phyloP scores from a whole-genome alignment of 2,113 vertebrate species.

The Neodon shergylaensis region DNA sequence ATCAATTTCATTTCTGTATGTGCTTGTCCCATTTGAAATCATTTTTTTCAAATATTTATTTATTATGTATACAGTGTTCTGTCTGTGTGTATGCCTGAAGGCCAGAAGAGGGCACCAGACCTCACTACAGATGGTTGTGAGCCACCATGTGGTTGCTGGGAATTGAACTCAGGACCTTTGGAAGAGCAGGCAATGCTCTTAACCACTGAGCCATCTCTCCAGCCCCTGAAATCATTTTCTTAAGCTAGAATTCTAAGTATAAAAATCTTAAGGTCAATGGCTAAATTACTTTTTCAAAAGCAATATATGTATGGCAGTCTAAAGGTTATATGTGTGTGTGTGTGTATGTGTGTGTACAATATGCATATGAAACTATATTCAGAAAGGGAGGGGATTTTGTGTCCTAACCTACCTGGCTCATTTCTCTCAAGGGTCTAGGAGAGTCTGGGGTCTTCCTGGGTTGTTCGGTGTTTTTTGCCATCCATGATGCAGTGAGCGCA shows the following conservation, averaged over 20 bases:
- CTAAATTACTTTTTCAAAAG: background rate
- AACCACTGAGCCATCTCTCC: too few relatives aligned
- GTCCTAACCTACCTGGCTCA: background rate
- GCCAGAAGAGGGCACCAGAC: too few relatives aligned
- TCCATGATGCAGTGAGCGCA: constrained; percentile 85
- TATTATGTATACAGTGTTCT: too few relatives aligned
- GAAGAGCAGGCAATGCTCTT: too few relatives aligned
- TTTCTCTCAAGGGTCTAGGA: constrained; percentile 87
- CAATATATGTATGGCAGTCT: background rate
- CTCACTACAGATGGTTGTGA: too few relatives aligned
- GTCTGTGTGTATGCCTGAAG: too few relatives aligned
- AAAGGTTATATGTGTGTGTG: background rate
- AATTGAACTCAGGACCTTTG: too few relatives aligned
- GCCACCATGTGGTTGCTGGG: too few relatives aligned
- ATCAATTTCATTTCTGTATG: background rate
- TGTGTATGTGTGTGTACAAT: background rate
- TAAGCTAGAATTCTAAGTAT: background rate
- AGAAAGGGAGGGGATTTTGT: background rate
- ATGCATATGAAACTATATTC: too few relatives aligned
- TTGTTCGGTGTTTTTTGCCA: constrained; percentile 88
- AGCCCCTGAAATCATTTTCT: background rate
- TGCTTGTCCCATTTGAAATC: background rate
- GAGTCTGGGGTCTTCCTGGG: constrained; percentile 88
- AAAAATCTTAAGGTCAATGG: background rate
- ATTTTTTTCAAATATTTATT: too few relatives aligned